phyloP scores from a whole-genome alignment of 2,888 invertebrate species.

The Drosophila parthenogenetica region DNA sequence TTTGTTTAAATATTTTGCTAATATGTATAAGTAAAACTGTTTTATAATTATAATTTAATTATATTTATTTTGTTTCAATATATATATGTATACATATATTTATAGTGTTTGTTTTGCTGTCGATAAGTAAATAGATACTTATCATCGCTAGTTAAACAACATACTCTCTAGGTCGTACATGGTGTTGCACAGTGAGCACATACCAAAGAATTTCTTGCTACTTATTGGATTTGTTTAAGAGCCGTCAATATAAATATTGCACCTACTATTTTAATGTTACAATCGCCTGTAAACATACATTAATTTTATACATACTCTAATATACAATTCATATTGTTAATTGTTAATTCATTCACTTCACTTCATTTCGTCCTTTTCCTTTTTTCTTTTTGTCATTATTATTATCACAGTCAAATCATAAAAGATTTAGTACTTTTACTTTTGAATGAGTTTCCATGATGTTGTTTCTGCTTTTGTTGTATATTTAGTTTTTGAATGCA shows the following conservation, averaged over 20 bases:
- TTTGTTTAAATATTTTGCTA: conserved; percentile 79
- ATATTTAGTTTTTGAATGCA: conserved; percentile 14
- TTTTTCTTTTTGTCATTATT: conserved; percentile 76
- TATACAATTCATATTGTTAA: conserved; percentile 56
- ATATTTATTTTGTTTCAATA: conserved; percentile 10
- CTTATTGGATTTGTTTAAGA: conserved; percentile 56
- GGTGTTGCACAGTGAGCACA: conserved; percentile 51
- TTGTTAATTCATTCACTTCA: conserved; percentile 47
- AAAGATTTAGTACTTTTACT: conserved; percentile 84
- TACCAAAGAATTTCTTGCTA: conserved; percentile 51
- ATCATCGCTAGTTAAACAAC: conserved; percentile 56
- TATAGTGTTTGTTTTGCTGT: conserved; percentile 20
- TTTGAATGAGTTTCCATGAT: conserved; percentile 81
- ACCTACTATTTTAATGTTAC: conserved; percentile 59
- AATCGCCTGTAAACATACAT: conserved; percentile 66
- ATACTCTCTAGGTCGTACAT: conserved; percentile 55
- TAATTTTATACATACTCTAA: conserved; percentile 67
- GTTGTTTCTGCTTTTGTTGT: conserved; percentile 52
- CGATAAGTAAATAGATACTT: conserved; percentile 52
- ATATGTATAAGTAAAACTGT: conserved; percentile 78
- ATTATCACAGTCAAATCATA: conserved; percentile 85
- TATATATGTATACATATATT: conserved; percentile 1
- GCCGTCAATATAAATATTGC: conserved; percentile 40
- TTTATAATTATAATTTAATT: conserved; percentile 40
- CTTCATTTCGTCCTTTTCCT: conserved; percentile 59